These are phyloP conservation scores for Hepsetus odoe DNA, from an alignment of 2,113 vertebrate genomes.

Conservation along the genomic window DNA sequence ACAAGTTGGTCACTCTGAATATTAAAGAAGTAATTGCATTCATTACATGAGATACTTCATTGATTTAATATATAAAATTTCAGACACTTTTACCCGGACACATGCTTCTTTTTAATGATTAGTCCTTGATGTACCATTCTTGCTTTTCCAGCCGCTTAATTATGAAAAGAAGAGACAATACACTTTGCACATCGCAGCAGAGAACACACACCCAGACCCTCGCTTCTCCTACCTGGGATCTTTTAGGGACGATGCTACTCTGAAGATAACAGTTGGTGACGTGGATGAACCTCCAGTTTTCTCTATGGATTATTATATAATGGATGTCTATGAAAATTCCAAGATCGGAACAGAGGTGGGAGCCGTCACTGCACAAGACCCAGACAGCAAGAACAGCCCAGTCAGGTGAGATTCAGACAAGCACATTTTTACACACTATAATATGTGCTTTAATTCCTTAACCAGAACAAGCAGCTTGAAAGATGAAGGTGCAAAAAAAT, in stretches of 20 bases:
- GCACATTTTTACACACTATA: neutral
- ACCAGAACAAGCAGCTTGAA: neutral
- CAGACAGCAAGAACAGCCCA: constrained; percentile 86
- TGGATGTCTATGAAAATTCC: constrained; percentile 94
- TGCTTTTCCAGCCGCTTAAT: constrained; percentile 85
- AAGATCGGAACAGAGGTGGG: constrained; percentile 86
- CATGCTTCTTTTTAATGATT: neutral
- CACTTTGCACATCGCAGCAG: constrained; percentile 92
- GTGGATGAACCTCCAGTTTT: constrained; percentile 94
- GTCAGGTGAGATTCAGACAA: constrained; percentile 84
- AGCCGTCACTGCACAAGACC: constrained; percentile 88
- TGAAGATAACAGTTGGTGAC: constrained; percentile 93
- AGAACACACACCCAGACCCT: constrained; percentile 91
- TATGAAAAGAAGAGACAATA: constrained; percentile 96
- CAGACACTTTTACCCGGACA: neutral
- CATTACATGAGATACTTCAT: neutral
- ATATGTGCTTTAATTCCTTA: too few relatives aligned
- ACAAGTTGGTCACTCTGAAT: neutral
- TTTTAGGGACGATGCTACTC: constrained; percentile 89
- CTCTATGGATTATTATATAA: constrained; percentile 87
- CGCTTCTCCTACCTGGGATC: constrained; percentile 91
- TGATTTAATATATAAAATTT: neutral
- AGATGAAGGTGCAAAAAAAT: neutral
- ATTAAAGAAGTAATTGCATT: neutral
- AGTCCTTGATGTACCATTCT: neutral